Evolutionary conservation across 2,888 invertebrate species (phyloP), one percentile per base, ranked within the genome.

Genomic region (Amphimallon solstitiale): DNA sequence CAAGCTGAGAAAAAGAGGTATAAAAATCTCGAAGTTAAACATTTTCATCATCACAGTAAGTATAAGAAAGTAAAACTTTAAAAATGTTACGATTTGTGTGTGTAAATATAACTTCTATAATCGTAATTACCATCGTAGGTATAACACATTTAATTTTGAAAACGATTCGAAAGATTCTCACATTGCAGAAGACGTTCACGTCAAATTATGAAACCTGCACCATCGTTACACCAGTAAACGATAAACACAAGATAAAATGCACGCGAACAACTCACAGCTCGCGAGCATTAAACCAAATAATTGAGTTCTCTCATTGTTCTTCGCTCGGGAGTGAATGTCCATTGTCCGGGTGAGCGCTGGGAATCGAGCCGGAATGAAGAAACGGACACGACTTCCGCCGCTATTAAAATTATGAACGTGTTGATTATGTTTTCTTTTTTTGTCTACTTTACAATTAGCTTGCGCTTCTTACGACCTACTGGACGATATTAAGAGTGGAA

Each of bases 371-470:
- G 61, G 66, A 69, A 37, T 64, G 68, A 66, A 61, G 43, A 64
- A 67, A 63, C 66, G 67, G 67, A 69, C 65, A 35, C 66, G 59
- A 63, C 71, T 74, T 74, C 74, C 74, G 71, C 70, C 74, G 71
- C 70, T 69, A 66, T 63, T 68, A 73, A 74, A 74, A 29, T 73
- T 73, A 71, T 73, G 73, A 72, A 72, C 72, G 71, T 70, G 72
- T 69, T 69, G 72, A 73, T 74, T 74, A 70, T 72, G 56, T 40
- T 43, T 43, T 14, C 15, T 15, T 9, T 9, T n/a, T n/a, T n/a
- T n/a, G n/a, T n/a, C n/a, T n/a, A n/a, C n/a, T n/a, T 29, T 5
- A 29, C 29, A 29, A 29, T 29, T 29, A 29, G 29, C 9, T 4
- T 51, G 12, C 34, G 34, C 12, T 29, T 71, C 62, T 60, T 60